These are phyloP conservation scores for Drosophila chauvacae DNA, from an alignment of 1,140 invertebrate species.

Conservation along the genomic window DNA sequence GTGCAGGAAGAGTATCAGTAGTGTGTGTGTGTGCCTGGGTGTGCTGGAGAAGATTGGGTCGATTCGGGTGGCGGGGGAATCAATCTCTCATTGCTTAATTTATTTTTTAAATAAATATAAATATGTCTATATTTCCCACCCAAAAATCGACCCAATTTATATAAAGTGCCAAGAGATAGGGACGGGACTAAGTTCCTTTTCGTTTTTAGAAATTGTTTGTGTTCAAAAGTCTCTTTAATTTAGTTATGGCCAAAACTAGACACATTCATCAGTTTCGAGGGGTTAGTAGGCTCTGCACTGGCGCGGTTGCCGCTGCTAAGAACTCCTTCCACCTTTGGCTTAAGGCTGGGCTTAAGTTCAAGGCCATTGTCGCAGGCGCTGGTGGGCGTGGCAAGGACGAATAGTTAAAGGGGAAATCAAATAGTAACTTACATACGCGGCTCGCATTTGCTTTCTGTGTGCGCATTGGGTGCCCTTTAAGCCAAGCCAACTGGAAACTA, in stretches of 20 bases:
- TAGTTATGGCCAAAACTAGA: conserved; percentile 54
- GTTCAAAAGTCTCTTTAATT: conserved; percentile 2
- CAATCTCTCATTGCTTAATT: neutral
- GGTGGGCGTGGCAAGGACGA: conserved; percentile 6
- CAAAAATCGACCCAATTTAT: conserved; percentile 9
- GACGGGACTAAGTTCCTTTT: conserved; percentile 2
- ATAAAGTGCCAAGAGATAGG: neutral
- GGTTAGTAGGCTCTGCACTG: conserved; percentile 59
- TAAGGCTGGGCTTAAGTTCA: conserved; percentile 34
- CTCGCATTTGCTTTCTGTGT: conserved; percentile 34
- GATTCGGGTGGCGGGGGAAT: neutral
- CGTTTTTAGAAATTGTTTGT: neutral
- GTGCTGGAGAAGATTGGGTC: neutral
- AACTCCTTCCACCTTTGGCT: conserved; percentile 19
- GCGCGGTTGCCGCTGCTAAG: conserved; percentile 20
- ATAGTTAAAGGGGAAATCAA: conserved; percentile 27
- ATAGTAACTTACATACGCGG: conserved; percentile 63
- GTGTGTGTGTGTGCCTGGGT: conserved; percentile 19
- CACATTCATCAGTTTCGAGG: conserved; percentile 60
- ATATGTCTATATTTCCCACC: neutral
- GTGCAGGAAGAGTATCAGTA: neutral
- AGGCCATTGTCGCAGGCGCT: conserved; percentile 55
- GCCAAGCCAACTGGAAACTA: conserved; percentile 78
- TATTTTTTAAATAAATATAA: neutral
- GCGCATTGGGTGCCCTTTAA: conserved; percentile 57